Evolutionary conservation across 1,140 invertebrate species (phyloP).

Genomic region (Trissolcus basalis): DNA sequence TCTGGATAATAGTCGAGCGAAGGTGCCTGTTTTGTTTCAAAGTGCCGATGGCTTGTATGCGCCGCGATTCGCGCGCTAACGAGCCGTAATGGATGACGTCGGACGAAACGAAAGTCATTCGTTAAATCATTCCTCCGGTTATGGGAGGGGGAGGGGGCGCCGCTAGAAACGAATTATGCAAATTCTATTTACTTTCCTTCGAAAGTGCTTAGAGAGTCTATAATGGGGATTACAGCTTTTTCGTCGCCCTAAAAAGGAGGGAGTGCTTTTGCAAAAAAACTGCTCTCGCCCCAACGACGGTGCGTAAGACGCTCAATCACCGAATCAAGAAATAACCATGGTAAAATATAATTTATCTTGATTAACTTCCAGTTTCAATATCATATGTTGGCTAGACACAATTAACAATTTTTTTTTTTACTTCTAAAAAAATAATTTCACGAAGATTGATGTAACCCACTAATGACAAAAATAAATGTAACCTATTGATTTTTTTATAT

Average conservation of each 20-base stretch:
- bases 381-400: too few species aligned
- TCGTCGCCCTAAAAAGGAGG: conserved; percentile 27
- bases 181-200: conserved; percentile 56
- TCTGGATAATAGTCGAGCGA: conserved; percentile 11
- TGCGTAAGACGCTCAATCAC: neutral
- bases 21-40: conserved; percentile 22
- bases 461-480: too few species aligned
- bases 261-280: neutral
- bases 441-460: too few species aligned
- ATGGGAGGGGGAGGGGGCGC: conserved; percentile 16
- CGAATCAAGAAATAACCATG: conserved; percentile 3
- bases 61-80: conserved; percentile 17
- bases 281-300: neutral
- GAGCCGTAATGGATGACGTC: conserved; percentile 27
- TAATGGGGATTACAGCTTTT: conserved; percentile 54
- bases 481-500: too few species aligned
- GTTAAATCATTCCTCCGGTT: conserved; percentile 29
- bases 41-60: conserved; percentile 9
- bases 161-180: conserved; percentile 42
- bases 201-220: conserved; percentile 31
- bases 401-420: too few species aligned
- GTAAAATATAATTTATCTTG: too few species aligned
- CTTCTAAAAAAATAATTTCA: too few species aligned
- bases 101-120: conserved; percentile 34
- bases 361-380: too few species aligned